A percentile compares a stretch with the other conserved stretches of the same genome.
These are phyloP conservation scores for Hirtodrosophila alboralis DNA, from an alignment of 2,888 invertebrate species.

Conservation along the genomic window DNA sequence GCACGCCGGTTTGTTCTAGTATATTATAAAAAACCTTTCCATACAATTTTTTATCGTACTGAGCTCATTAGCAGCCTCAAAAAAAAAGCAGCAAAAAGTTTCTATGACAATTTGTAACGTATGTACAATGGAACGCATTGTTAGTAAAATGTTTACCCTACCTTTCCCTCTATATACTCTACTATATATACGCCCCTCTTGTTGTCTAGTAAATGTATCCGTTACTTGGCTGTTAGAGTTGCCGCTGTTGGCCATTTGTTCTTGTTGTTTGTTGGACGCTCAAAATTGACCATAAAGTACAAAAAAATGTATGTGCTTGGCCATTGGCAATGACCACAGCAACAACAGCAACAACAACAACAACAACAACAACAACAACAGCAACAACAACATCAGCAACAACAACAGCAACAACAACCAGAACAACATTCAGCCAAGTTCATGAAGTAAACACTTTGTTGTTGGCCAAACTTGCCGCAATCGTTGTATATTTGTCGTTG, in stretches of 20 bases:
- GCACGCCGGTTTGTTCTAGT: too few relatives aligned
- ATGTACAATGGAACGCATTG: conserved; percentile 67
- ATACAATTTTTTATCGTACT: neutral
- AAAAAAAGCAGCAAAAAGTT: conserved; percentile 7
- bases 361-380: conserved; percentile 24
- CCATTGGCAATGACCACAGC: conserved; percentile 52
- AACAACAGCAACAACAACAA: conserved; percentile 24
- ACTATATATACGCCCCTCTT: neutral
- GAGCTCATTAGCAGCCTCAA: conserved; percentile 39
- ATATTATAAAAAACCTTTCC: too few relatives aligned
- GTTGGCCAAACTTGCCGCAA: conserved; percentile 45
- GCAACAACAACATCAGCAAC: conserved; percentile 17
- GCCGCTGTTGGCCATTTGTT: conserved; percentile 53
- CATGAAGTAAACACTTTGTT: conserved; percentile 53
- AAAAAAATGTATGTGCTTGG: conserved; percentile 67
- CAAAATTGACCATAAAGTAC: conserved; percentile 73
- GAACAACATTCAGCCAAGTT: conserved; percentile 46
- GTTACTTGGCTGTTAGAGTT: conserved; percentile 54
- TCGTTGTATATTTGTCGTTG: conserved; percentile 15
- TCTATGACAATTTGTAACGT: conserved; percentile 69
- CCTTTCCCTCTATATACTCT: neutral
- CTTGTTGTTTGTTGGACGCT: conserved; percentile 46
- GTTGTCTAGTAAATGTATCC: conserved; percentile 44
- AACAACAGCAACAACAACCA: conserved; percentile 24
- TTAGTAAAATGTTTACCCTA: conserved; percentile 27